A percentile compares a stretch with the other conserved stretches of the same genome.
These are phyloP conservation scores for Stomatorhinus ivindoensis DNA, from an alignment of 2,113 vertebrate genomes.

Conservation along the genomic window DNA sequence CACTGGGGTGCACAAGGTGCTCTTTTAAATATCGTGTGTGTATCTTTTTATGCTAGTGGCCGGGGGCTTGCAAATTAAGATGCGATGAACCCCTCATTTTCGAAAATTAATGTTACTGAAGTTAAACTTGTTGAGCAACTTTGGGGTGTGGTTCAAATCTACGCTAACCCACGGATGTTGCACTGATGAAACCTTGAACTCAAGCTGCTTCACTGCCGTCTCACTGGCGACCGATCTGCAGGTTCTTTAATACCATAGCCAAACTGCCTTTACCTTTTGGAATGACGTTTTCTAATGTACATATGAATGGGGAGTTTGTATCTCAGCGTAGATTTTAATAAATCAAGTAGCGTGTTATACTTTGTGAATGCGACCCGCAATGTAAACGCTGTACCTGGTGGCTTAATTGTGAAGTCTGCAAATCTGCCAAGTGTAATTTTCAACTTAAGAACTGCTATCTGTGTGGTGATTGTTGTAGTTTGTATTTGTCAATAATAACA, in stretches of 20 bases:
- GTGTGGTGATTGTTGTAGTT: conserved; percentile 24
- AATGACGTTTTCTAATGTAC: conserved; percentile 23
- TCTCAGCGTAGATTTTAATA: conserved; percentile 15
- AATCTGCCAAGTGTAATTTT: conserved; percentile 21
- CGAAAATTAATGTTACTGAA: background rate
- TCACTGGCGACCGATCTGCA: background rate
- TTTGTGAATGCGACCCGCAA: conserved; percentile 14
- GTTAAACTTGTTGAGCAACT: background rate
- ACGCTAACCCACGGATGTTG: background rate
- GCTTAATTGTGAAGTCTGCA: conserved; percentile 15
- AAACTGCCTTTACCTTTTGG: conserved; percentile 26
- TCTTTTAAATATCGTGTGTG: background rate
- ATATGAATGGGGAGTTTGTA: conserved; percentile 16
- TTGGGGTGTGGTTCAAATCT: conserved; percentile 1
- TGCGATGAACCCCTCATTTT: background rate
- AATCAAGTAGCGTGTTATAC: background rate
- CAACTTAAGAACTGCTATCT: conserved; percentile 12
- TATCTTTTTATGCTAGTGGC: background rate
- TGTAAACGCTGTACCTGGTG: conserved; percentile 19
- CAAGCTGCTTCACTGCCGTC: conserved; percentile 10
- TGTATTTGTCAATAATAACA: conserved; percentile 23
- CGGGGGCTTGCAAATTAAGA: background rate
- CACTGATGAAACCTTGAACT: conserved; percentile 15
- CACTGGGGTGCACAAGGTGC: background rate
- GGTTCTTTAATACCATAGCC: conserved; percentile 13